Evolutionary conservation across 2,888 invertebrate species (phyloP).

Genomic region (Homarus gammarus): DNA sequence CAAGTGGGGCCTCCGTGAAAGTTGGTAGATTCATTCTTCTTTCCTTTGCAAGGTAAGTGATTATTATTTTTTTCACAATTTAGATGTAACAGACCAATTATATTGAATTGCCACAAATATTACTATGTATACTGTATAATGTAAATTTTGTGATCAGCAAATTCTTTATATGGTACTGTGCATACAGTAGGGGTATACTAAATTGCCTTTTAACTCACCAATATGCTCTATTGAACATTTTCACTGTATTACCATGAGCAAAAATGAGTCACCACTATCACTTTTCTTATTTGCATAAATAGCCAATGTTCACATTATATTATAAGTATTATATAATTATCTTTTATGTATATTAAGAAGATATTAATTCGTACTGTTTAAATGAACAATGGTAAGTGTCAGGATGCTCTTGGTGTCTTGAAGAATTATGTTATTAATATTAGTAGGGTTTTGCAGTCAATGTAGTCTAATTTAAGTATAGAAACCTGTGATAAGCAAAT

Average conservation of each 20-base stretch:
- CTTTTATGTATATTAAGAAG: slow-evolving; percentile 46
- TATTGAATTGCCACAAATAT: background rate
- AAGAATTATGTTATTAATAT: slow-evolving; percentile 34
- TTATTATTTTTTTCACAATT: background rate
- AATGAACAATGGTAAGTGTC: background rate
- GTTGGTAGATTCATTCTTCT: background rate
- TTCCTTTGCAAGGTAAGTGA: background rate
- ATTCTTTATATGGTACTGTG: no score
- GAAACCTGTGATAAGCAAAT: slow-evolving; percentile 71
- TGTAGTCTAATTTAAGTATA: slow-evolving; percentile 60
- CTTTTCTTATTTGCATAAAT: slow-evolving; percentile 24
- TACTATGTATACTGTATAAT: no score
- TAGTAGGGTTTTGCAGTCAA: slow-evolving; percentile 50
- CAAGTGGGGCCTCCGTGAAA: background rate
- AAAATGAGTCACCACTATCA: background rate
- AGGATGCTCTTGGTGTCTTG: slow-evolving; percentile 21
- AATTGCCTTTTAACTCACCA: background rate
- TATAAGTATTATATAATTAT: slow-evolving; percentile 39
- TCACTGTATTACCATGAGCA: background rate
- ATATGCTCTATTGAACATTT: background rate
- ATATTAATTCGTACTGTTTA: slow-evolving; percentile 7
- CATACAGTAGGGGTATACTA: no score
- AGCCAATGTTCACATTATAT: slow-evolving; percentile 34
- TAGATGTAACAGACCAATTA: background rate
- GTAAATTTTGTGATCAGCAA: background rate